These are phyloP conservation scores for Hoplodrina ambigua DNA, from an alignment of 2,888 invertebrate genomes.

Conservation along the genomic window DNA sequence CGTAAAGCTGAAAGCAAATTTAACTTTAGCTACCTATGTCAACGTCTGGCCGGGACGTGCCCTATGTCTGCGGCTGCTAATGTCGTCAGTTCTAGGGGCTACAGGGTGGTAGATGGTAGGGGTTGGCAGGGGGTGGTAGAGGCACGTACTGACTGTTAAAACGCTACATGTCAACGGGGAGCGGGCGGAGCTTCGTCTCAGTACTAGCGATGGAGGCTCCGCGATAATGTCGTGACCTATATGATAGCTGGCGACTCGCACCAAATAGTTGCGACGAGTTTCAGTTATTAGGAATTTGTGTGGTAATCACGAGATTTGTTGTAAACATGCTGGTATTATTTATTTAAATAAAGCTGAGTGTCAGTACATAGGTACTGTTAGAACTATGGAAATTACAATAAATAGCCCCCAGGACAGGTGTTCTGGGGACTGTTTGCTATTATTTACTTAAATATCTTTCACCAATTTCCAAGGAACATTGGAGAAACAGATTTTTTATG, in stretches of 20 bases:
- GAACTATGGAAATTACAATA: not conserved
- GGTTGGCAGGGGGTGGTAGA: constrained; percentile 67
- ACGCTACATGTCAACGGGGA: constrained; percentile 88
- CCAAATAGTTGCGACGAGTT: constrained; percentile 66
- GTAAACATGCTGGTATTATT: not conserved
- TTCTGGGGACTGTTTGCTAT: too few species aligned
- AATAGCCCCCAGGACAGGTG: too few species aligned
- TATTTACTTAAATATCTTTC: not conserved
- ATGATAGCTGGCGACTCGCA: constrained; percentile 68
- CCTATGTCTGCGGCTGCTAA: constrained; percentile 90
- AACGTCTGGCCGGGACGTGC: constrained; percentile 85
- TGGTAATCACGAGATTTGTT: constrained; percentile 17
- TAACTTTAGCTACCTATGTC: constrained; percentile 79
- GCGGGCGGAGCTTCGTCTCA: constrained; percentile 80
- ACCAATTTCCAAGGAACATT: not conserved
- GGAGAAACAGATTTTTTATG: not conserved
- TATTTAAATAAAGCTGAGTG: not conserved
- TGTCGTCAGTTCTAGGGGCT: constrained; percentile 85
- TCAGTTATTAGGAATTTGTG: constrained; percentile 31
- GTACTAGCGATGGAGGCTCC: constrained; percentile 80
- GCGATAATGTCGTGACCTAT: constrained; percentile 87
- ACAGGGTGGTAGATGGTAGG: constrained; percentile 57
- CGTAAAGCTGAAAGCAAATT: constrained; percentile 64
- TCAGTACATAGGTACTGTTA: not conserved
- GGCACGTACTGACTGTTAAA: constrained; percentile 89